Percentiles rank a stretch among this genome's conserved stretches.
These are phyloP conservation scores for Pagrus major DNA, from an alignment of 2,113 vertebrate species.

Conservation along the genomic window DNA sequence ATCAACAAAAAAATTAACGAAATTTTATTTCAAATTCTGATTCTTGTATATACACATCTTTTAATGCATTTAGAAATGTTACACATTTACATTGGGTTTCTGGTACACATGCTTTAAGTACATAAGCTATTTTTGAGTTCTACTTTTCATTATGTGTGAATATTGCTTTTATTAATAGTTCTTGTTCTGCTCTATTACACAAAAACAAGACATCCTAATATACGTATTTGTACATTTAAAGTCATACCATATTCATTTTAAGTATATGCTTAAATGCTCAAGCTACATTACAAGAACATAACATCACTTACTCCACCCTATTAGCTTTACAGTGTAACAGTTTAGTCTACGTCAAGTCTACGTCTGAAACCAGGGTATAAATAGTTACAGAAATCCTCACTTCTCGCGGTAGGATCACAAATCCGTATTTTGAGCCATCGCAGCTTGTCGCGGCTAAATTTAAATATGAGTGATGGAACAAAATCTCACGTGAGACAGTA, in stretches of 20 bases:
- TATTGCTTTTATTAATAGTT: background rate
- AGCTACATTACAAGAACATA: background rate
- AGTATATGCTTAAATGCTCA: background rate
- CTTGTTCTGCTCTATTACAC: background rate
- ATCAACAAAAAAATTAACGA: no score
- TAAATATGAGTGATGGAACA: slow-evolving; percentile 4
- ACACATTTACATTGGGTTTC: no score
- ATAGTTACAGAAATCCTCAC: background rate
- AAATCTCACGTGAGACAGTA: slow-evolving; percentile 15
- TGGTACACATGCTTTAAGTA: no score
- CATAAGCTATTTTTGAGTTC: background rate
- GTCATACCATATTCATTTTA: background rate
- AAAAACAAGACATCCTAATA: background rate
- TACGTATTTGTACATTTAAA: background rate
- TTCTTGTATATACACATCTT: background rate
- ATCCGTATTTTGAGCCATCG: slow-evolving; percentile 14
- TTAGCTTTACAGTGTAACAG: background rate
- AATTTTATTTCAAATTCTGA: no score
- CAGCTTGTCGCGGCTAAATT: background rate
- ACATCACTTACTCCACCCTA: background rate
- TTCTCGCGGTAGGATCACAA: background rate
- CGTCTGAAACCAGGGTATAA: background rate
- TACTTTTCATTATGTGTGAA: background rate
- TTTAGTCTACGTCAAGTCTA: background rate
- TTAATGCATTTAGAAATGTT: background rate